phyloP scores from a whole-genome alignment of 2,888 invertebrate genomes.

The Hemicrepidius hirtus region DNA sequence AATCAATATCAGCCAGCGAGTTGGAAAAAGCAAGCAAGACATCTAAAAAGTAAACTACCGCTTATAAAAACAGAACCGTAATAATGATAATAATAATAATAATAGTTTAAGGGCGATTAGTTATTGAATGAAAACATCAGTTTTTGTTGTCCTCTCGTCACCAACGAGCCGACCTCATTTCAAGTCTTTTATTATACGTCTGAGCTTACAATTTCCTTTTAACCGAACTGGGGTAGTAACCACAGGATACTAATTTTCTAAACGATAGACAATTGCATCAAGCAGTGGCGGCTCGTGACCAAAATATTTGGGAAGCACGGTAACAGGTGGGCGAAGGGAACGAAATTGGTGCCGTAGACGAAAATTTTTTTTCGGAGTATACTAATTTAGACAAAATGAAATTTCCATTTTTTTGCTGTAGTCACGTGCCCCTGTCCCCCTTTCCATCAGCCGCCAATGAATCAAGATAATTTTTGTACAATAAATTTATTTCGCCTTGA shows the following conservation, averaged over 20 bases:
- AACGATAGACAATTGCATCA: conserved; percentile 8
- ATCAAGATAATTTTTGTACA: too few relatives aligned
- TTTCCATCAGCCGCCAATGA: too few relatives aligned
- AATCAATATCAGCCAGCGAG: conserved; percentile 24
- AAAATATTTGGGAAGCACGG: too few relatives aligned
- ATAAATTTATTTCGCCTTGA: neutral
- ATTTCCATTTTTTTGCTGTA: too few relatives aligned
- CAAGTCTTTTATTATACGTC: conserved; percentile 3
- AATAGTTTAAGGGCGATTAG: conserved; percentile 4
- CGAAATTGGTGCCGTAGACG: too few relatives aligned
- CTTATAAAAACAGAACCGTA: neutral
- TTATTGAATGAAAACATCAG: conserved; percentile 24
- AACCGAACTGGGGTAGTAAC: conserved; percentile 5
- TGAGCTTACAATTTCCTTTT: neutral
- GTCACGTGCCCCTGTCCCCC: too few relatives aligned
- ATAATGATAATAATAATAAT: conserved; percentile 9
- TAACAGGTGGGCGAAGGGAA: too few relatives aligned
- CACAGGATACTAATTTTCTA: conserved; percentile 1
- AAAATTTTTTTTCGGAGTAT: too few relatives aligned
- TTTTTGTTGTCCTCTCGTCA: conserved; percentile 11
- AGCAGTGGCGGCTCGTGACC: too few relatives aligned
- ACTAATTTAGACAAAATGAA: too few relatives aligned
- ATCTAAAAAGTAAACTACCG: neutral
- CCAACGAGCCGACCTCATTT: conserved; percentile 11
- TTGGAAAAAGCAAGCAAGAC: neutral